Percentiles rank a stretch among this genome's conserved stretches.
Evolutionary conservation across 2,888 invertebrate species (phyloP).

Genomic region (Stomorhina lunata): DNA sequence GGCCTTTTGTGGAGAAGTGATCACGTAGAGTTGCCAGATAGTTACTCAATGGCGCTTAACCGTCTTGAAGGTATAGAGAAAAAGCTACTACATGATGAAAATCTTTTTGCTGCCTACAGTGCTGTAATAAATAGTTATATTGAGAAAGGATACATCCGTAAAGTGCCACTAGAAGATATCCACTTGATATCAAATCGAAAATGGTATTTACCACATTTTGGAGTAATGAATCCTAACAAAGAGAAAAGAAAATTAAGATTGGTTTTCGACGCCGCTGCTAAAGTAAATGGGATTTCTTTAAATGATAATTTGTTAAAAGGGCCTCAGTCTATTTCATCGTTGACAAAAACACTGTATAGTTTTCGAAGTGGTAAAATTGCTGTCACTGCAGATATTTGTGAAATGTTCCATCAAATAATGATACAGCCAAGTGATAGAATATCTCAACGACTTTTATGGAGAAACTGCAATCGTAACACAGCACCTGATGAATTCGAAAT

Average conservation of each 20-base stretch:
- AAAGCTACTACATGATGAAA: slow-evolving; percentile 17
- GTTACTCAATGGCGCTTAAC: slow-evolving; percentile 39
- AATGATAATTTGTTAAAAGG: slow-evolving; percentile 72
- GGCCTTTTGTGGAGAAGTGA: slow-evolving; percentile 39
- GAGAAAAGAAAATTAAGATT: slow-evolving; percentile 68
- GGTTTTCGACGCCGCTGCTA: slow-evolving; percentile 73
- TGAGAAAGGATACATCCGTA: slow-evolving; percentile 17
- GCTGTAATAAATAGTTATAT: slow-evolving; percentile 19
- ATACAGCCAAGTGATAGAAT: slow-evolving; percentile 69
- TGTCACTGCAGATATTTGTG: slow-evolving; percentile 62
- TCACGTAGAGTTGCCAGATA: slow-evolving; percentile 17
- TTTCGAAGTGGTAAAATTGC: slow-evolving; percentile 74
- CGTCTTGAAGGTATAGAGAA: slow-evolving; percentile 25
- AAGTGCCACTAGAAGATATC: slow-evolving; percentile 47
- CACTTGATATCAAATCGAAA: slow-evolving; percentile 34
- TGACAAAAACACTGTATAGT: slow-evolving; percentile 72
- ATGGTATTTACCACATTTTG: slow-evolving; percentile 70
- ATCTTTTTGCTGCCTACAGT: slow-evolving; percentile 5
- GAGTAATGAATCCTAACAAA: slow-evolving; percentile 70
- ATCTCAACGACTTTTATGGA: slow-evolving; percentile 72
- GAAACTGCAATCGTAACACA: slow-evolving; percentile 35
- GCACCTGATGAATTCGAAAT: slow-evolving; percentile 56
- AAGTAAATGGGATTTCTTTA: slow-evolving; percentile 67
- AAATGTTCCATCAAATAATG: slow-evolving; percentile 58
- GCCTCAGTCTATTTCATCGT: slow-evolving; percentile 72